These are phyloP conservation scores for Entosphenus tridentatus DNA, from an alignment of 2,113 vertebrate species.

Conservation along the genomic window DNA sequence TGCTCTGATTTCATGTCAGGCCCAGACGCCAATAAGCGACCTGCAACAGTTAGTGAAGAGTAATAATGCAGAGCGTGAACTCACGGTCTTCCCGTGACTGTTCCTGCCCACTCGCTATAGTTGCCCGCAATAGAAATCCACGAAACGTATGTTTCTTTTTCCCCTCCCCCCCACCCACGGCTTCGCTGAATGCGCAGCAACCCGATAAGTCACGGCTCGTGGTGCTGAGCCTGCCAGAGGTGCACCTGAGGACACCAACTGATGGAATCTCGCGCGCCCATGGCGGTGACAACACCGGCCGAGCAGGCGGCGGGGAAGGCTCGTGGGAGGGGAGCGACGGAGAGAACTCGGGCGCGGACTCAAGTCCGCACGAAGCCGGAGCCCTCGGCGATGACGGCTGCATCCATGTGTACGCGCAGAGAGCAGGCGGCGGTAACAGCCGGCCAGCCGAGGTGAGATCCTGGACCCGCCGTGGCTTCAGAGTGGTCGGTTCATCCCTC, in stretches of 20 bases:
- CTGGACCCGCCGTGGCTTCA: background rate
- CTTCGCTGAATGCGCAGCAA: no score
- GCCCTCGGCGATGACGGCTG: constrained; percentile 10
- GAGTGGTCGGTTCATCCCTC: no score
- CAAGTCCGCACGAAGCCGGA: background rate
- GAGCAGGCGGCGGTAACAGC: background rate
- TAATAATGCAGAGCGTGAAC: constrained; percentile 10
- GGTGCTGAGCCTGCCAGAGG: no score
- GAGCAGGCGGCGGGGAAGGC: background rate
- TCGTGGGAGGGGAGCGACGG: background rate
- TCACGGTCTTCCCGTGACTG: constrained; percentile 43
- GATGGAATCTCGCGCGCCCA: background rate
- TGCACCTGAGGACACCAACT: no score
- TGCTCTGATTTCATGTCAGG: no score
- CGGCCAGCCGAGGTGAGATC: constrained; percentile 23
- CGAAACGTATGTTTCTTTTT: no score
- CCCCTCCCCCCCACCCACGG: no score
- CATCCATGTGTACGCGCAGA: constrained; percentile 21
- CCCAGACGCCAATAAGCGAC: no score
- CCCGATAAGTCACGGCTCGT: no score
- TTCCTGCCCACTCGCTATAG: constrained; percentile 37
- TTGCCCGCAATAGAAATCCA: no score
- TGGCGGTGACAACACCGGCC: background rate
- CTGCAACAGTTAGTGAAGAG: no score
- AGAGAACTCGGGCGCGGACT: no score